Evolutionary conservation across 2,888 invertebrate genomes (phyloP).

Genomic region (Chymomyza amoena): DNA sequence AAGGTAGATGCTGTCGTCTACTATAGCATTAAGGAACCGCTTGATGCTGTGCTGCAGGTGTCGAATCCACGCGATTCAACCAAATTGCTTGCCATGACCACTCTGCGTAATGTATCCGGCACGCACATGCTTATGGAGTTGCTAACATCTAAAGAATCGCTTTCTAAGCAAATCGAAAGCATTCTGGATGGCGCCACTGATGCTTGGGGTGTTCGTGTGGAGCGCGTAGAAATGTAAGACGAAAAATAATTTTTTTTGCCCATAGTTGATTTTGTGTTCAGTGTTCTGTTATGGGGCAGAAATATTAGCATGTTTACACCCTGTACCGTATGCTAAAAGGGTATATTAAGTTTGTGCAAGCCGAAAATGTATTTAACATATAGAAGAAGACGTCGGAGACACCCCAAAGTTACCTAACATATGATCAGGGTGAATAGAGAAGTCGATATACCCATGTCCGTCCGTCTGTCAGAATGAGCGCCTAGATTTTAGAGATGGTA

Average conservation of each 20-base stretch:
- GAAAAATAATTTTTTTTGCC: rapidly evolving
- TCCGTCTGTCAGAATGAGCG: no score
- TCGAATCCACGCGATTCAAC: constrained; percentile 83
- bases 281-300: no score
- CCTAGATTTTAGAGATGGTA: no score
- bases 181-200: constrained; percentile 91
- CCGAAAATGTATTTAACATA: no score
- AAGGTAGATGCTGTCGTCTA: constrained; percentile 93
- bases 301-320: no score
- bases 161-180: constrained; percentile 91
- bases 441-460: no score
- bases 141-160: constrained; percentile 92
- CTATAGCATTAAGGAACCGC: constrained; percentile 86
- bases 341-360: no score
- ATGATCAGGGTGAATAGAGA: no score
- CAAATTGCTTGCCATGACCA: constrained; percentile 88
- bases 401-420: no score
- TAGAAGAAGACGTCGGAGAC: no score
- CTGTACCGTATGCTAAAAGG: no score
- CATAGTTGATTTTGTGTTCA: no score
- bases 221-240: constrained; percentile 93
- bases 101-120: constrained; percentile 92
- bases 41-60: constrained; percentile 86
- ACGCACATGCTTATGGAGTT: constrained; percentile 93
- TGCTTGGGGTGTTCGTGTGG: constrained; percentile 94